A percentile compares a stretch with the other conserved stretches of the same genome.
phyloP scores from a whole-genome alignment of 2,888 invertebrate species.

The Empis livida region DNA sequence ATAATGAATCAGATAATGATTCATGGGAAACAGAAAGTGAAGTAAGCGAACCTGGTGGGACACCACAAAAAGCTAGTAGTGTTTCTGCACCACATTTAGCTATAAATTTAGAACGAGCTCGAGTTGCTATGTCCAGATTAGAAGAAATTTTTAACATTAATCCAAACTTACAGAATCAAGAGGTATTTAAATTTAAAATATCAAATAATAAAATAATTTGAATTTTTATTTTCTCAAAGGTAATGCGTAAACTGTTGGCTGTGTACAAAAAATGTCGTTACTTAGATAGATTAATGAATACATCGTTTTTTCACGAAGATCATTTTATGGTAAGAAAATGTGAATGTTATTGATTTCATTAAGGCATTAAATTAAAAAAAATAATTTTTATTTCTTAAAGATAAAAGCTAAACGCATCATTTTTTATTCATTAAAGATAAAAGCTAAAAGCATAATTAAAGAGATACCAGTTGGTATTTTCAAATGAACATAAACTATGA shows the following conservation, averaged over 20 bases:
- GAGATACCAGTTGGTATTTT: no score
- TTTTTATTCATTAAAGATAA: no score
- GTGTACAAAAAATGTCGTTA: constrained; percentile 79
- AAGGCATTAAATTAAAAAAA: no score
- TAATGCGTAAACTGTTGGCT: constrained; percentile 65
- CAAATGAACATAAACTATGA: no score
- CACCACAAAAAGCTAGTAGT: constrained; percentile 28
- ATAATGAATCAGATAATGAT: constrained; percentile 55
- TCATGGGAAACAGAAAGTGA: constrained; percentile 77
- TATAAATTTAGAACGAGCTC: constrained; percentile 63
- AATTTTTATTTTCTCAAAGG: no score
- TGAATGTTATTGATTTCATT: constrained; percentile 1
- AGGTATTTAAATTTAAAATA: constrained; percentile 32
- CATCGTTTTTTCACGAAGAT: constrained; percentile 71
- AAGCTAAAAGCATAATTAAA: no score
- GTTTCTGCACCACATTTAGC: constrained; percentile 51
- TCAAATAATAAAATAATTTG: constrained; percentile 2
- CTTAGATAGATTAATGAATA: constrained; percentile 73
- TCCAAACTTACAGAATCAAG: constrained; percentile 60
- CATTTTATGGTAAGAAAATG: constrained; percentile 51
- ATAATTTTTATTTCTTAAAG: no score
- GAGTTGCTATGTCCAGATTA: constrained; percentile 57
- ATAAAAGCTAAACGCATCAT: no score
- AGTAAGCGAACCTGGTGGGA: constrained; percentile 29
- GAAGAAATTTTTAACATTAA: constrained; percentile 70